A percentile compares a stretch with the other conserved stretches of the same genome.
These are phyloP conservation scores for Rhingia campestris DNA, from an alignment of 2,888 invertebrate genomes.

Conservation along the genomic window DNA sequence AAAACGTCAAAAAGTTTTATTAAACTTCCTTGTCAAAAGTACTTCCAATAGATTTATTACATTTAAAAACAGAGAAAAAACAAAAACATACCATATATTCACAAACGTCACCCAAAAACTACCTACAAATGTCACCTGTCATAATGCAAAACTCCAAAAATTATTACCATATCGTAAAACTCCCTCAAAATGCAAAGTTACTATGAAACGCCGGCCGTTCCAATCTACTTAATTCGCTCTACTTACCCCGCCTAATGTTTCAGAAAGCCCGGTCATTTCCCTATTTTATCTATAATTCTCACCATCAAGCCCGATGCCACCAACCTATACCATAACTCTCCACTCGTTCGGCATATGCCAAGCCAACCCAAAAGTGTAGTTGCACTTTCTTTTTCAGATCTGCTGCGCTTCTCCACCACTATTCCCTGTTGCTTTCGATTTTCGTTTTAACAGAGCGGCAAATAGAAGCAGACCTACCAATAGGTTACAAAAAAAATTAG, in stretches of 20 bases:
- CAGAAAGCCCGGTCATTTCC: conserved; percentile 35
- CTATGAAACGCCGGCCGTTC: too few species aligned
- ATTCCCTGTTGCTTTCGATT: conserved; percentile 64
- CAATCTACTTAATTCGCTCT: background rate
- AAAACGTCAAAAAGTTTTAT: too few species aligned
- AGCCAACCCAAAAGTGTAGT: conserved; percentile 14
- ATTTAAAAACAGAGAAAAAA: too few species aligned
- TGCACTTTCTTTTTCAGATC: conserved; percentile 72
- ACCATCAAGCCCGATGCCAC: background rate
- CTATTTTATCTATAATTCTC: conserved; percentile 15
- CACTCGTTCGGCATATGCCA: conserved; percentile 3
- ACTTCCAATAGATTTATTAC: too few species aligned
- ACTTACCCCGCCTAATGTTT: conserved; percentile 15
- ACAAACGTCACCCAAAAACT: too few species aligned
- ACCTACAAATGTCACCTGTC: too few species aligned
- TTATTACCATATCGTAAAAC: too few species aligned
- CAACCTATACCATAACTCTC: background rate
- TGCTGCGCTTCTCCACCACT: background rate
- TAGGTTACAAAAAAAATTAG: conserved; percentile 56
- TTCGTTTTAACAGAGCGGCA: conserved; percentile 69
- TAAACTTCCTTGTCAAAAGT: too few species aligned
- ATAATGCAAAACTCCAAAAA: too few species aligned
- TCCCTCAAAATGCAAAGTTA: background rate
- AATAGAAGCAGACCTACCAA: conserved; percentile 44
- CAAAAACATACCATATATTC: too few species aligned